Evolutionary conservation across 2,113 vertebrate genomes (phyloP).

Genomic region (Callithrix jacchus): DNA sequence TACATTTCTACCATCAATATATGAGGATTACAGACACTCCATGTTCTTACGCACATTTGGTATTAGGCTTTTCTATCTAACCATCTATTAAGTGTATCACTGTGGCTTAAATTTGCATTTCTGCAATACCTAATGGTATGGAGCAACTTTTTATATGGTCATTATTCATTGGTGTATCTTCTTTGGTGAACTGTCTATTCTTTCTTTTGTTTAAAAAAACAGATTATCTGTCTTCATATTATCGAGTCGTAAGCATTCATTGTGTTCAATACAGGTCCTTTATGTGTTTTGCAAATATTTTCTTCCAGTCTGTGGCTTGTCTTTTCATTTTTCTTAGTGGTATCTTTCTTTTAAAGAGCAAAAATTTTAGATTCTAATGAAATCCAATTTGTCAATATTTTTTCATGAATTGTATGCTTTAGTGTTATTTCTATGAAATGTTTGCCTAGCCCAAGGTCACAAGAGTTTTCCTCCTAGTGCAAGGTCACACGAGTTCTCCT

Average conservation of each 20-base stretch:
- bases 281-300: neutral
- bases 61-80: neutral
- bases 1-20: neutral
- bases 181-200: neutral
- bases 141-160: neutral
- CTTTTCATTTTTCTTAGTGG: neutral
- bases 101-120: neutral
- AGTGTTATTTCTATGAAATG: constrained; percentile 21
- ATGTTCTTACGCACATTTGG: neutral
- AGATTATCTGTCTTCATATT: neutral
- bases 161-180: neutral
- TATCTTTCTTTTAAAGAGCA: constrained; percentile 28
- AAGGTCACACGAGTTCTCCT: neutral
- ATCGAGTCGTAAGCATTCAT: neutral
- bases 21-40: neutral
- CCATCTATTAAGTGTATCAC: neutral
- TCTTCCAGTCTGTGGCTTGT: neutral
- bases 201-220: neutral
- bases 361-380: constrained; percentile 26
- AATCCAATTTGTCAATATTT: neutral
- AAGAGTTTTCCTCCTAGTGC: neutral
- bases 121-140: neutral
- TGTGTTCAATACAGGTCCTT: neutral
- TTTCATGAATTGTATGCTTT: constrained; percentile 15
- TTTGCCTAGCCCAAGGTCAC: neutral